phyloP scores from a whole-genome alignment of 1,140 invertebrate species.

The Melanaphis sacchari region DNA sequence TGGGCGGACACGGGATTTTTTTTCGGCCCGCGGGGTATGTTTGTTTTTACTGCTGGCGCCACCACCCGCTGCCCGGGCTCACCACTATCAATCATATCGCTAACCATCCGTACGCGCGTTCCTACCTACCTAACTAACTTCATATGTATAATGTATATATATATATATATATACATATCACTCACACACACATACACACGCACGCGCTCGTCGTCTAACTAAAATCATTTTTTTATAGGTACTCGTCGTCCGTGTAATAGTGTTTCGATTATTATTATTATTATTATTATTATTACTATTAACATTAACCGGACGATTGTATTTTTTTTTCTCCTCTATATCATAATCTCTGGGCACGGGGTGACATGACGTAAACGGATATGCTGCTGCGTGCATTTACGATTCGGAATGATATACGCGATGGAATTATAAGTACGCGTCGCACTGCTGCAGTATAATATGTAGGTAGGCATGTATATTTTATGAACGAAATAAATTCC shows the following conservation, averaged over 20 bases:
- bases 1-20: constrained; percentile 50
- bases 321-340: not conserved
- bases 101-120: constrained; percentile 50
- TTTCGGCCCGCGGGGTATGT: constrained; percentile 52
- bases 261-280: constrained; percentile 44
- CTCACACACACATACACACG: not conserved
- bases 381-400: not conserved
- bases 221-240: constrained; percentile 46
- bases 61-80: constrained; percentile 56
- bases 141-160: not conserved
- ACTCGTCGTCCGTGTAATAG: not conserved
- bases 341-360: not conserved
- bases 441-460: not conserved
- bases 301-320: constrained; percentile 39
- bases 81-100: constrained; percentile 57
- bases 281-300: constrained; percentile 43
- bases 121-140: not conserved
- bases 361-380: not conserved
- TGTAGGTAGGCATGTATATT: not conserved
- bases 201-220: constrained; percentile 19
- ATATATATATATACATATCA: not conserved
- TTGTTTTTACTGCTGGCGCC: constrained; percentile 58
- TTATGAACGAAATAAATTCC: not conserved
- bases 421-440: not conserved
- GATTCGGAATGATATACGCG: not conserved